phyloP scores from a whole-genome alignment of 2,113 vertebrate genomes.

The Polyodon spathula region DNA sequence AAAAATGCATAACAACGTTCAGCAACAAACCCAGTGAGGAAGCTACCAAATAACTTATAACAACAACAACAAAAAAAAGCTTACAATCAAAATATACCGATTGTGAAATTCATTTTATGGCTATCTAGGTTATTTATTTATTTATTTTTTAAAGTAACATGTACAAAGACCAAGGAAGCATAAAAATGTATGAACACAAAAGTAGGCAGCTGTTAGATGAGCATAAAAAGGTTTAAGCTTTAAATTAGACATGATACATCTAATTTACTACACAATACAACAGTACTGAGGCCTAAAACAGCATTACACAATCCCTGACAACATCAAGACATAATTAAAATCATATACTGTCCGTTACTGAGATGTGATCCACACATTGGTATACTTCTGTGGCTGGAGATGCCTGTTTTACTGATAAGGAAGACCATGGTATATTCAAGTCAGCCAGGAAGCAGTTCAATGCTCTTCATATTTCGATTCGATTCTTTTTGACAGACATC shows the following conservation, averaged over 20 bases:
- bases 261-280: slow-evolving; percentile 65
- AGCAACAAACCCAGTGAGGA: slow-evolving; percentile 44
- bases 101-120: slow-evolving; percentile 62
- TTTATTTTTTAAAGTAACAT: slow-evolving; percentile 44
- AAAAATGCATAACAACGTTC: slow-evolving; percentile 48
- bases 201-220: slow-evolving; percentile 42
- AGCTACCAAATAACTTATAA: slow-evolving; percentile 54
- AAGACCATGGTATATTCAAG: slow-evolving; percentile 43
- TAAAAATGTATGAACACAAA: slow-evolving; percentile 50
- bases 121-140: slow-evolving; percentile 53
- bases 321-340: slow-evolving; percentile 47
- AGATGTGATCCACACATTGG: slow-evolving; percentile 47
- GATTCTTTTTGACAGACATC: slow-evolving; percentile 12
- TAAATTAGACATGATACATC: slow-evolving; percentile 51
- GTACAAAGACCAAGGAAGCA: slow-evolving; percentile 33
- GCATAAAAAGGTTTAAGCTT: slow-evolving; percentile 43
- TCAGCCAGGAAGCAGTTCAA: slow-evolving; percentile 38
- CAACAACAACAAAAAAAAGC: slow-evolving; percentile 38
- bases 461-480: slow-evolving; percentile 9
- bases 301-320: slow-evolving; percentile 58
- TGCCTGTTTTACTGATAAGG: slow-evolving; percentile 27
- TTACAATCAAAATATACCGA: slow-evolving; percentile 52
- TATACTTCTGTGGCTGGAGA: no score
- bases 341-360: slow-evolving; percentile 29
- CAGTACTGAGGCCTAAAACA: slow-evolving; percentile 61